These are phyloP conservation scores for Gymnoscopelus microlampas DNA, from an alignment of 2,797 vertebrate species.

Conservation along the genomic window DNA sequence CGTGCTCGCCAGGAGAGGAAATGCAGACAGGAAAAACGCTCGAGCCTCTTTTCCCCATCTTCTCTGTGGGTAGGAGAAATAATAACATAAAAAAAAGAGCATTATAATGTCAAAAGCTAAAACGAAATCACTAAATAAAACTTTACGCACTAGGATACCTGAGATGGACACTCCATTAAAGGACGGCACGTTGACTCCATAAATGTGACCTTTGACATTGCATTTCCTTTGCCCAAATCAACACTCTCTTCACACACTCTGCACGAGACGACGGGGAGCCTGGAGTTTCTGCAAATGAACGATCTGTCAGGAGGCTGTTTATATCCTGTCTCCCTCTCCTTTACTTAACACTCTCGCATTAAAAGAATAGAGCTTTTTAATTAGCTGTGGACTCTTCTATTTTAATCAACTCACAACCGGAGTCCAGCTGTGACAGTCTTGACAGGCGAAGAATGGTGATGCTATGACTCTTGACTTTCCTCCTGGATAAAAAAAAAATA, in stretches of 20 bases:
- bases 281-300: slow-evolving; percentile 78
- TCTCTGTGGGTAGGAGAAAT: slow-evolving; percentile 37
- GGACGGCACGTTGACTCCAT: slow-evolving; percentile 30
- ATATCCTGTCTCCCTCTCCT: slow-evolving; percentile 75
- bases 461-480: slow-evolving; percentile 69
- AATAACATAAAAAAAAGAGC: slow-evolving; percentile 47
- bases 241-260: slow-evolving; percentile 66
- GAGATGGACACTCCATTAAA: slow-evolving; percentile 58
- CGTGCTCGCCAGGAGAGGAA: slow-evolving; percentile 47
- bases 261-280: slow-evolving; percentile 71
- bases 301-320: slow-evolving; percentile 83
- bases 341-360: slow-evolving; percentile 81
- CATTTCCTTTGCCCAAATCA: slow-evolving; percentile 64
- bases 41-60: slow-evolving; percentile 37
- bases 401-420: slow-evolving; percentile 84
- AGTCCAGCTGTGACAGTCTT: slow-evolving; percentile 82
- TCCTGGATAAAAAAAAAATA: slow-evolving; percentile 26
- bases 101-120: slow-evolving; percentile 40
- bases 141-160: slow-evolving; percentile 49
- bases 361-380: slow-evolving; percentile 83
- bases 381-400: slow-evolving; percentile 82
- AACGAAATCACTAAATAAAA: slow-evolving; percentile 62
- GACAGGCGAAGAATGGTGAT: slow-evolving; percentile 79
- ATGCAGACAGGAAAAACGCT: slow-evolving; percentile 51
- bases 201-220: slow-evolving; percentile 64